Base-by-base conservation (phyloP, 2,888 invertebrate genomes). In the Pogonocherus hispidulus region DNA sequence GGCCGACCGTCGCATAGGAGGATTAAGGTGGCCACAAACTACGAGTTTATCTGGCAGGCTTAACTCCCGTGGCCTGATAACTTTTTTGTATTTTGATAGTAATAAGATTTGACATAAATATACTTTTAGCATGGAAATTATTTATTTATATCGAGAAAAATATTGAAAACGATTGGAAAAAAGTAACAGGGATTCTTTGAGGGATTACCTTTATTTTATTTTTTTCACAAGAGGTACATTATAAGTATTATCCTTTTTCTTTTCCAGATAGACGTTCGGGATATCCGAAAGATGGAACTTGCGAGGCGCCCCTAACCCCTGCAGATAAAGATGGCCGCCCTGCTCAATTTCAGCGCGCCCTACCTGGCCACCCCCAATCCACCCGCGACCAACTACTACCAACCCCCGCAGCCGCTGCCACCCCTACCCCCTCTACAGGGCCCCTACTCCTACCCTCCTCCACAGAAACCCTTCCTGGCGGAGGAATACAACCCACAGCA, bases 401-500 rank as follows among this genome's bases (percentile, higher is more conserved):
- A 77, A 4, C 79, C 75, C 11, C 75, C 70, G 5, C 78, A 75
- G 51, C 73, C 75, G 9, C 69, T 70, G 32, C 71, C 71, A 20
- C 67, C 72, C 18, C 70, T 71, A 37, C 76, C 78, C 56, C 72
- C 73, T 49, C 67, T 72, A 0, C 77, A 76, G 9, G 80, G 79
- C 23, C 79, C 83, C 5, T 85, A 85, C 66, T 81, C 81, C 14
- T 85, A 85, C 63, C 84, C 84, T 3, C 77, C 79, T 8, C 85
- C 85, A 2, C 80, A 81, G 52, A 82, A 81, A 52, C 84, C 84
- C n/a, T 85, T 85, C 71, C 69, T 81, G 20, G 68, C 85, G 78
- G 79, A 90, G 81, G 81, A 37, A 37, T 70, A 37, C 63, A 20
- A 41, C 76, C 84, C 84, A 9, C 87, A 86, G 32, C 85, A 80